Conservation (phyloP, 2,888 invertebrate species). For the Morpho deidamia region DNA sequence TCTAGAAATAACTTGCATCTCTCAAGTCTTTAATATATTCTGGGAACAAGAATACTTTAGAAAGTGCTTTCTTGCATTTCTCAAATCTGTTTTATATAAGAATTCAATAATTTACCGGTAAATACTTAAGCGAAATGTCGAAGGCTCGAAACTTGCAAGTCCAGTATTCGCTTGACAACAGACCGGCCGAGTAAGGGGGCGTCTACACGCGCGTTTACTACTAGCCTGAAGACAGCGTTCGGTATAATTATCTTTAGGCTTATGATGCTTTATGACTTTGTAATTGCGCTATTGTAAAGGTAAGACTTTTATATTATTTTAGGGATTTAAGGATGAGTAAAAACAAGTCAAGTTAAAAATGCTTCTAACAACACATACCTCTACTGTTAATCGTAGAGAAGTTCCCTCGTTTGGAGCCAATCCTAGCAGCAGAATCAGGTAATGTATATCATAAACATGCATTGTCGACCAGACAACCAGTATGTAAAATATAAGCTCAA, state of each 20-base stretch:
- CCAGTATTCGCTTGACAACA: conserved; percentile 24
- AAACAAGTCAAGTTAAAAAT: too few species aligned
- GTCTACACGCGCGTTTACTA: conserved; percentile 14
- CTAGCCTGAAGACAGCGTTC: background rate
- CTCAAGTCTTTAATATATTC: too few species aligned
- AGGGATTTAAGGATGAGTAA: too few species aligned
- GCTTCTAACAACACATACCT: too few species aligned
- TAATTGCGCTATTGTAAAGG: background rate
- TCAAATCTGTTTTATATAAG: background rate
- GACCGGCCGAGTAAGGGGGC: background rate
- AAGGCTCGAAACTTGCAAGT: conserved; percentile 16
- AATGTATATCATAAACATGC: too few species aligned
- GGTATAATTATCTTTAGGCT: background rate
- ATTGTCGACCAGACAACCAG: too few species aligned
- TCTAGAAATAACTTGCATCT: too few species aligned
- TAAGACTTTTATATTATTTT: background rate
- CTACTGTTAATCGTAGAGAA: too few species aligned
- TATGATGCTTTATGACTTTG: conserved; percentile 7
- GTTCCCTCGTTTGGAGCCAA: too few species aligned
- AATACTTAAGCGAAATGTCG: conserved; percentile 6
- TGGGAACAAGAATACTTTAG: too few species aligned
- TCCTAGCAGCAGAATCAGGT: too few species aligned
- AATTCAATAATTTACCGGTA: conserved; percentile 9
- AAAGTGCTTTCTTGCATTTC: background rate
- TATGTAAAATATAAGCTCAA: too few species aligned